Evolutionary conservation across 2,888 invertebrate genomes (phyloP).

Genomic region (Aphidoletes aphidimyza): DNA sequence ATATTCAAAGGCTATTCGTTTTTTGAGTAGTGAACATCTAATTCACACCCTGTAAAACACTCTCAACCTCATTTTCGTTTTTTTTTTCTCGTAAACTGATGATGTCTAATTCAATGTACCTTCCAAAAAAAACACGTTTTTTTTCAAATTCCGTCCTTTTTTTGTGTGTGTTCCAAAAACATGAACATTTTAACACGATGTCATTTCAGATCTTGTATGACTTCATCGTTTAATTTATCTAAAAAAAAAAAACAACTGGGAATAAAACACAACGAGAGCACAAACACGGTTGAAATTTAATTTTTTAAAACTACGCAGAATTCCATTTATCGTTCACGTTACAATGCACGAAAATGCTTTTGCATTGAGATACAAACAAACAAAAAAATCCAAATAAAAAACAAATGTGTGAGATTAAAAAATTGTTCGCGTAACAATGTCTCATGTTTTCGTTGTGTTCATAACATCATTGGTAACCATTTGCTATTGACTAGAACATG

Average conservation of each 20-base stretch:
- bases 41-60: no score
- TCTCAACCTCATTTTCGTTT: no score
- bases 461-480: not conserved
- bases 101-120: no score
- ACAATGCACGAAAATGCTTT: not conserved
- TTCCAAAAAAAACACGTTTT: no score
- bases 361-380: not conserved
- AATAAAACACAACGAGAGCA: not conserved
- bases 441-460: no score
- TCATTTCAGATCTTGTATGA: not conserved
- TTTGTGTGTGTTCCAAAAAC: no score
- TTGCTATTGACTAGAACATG: not conserved
- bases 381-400: not conserved
- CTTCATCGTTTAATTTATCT: not conserved
- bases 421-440: constrained; percentile 3
- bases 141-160: no score
- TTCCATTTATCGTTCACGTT: not conserved
- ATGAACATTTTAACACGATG: not conserved
- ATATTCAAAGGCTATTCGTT: no score
- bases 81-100: no score
- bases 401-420: no score
- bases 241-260: not conserved
- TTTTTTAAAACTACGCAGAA: not conserved
- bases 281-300: not conserved
- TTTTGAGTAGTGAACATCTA: no score